Conservation (phyloP, 2,113 vertebrate species). For the Microtus ochrogaster region DNA sequence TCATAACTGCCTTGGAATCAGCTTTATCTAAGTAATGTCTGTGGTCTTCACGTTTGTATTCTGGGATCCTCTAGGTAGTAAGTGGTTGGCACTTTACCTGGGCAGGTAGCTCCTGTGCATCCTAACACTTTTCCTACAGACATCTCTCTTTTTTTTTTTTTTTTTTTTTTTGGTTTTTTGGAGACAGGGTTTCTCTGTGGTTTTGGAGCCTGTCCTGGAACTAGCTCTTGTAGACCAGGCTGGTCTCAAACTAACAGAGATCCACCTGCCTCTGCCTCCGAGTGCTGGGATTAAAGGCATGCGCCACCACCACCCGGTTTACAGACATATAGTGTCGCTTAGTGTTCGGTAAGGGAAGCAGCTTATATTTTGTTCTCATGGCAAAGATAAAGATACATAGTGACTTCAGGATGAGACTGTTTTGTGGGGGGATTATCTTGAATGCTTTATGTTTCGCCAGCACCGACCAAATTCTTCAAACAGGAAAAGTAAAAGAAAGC, state of each 20-base stretch:
- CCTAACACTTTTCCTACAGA: neutral
- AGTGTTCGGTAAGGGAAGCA: neutral
- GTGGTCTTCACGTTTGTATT: conserved; percentile 65
- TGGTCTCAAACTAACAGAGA: no score
- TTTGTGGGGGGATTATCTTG: conserved; percentile 26
- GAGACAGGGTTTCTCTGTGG: no score
- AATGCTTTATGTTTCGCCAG: conserved; percentile 31
- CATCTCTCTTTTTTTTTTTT: no score
- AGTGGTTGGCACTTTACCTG: conserved; percentile 17
- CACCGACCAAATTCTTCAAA: conserved; percentile 60
- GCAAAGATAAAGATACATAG: neutral
- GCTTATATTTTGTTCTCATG: conserved; percentile 16
- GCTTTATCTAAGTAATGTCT: conserved; percentile 68
- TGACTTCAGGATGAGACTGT: conserved; percentile 21
- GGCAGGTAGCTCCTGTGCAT: conserved; percentile 37
- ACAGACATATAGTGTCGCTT: neutral
- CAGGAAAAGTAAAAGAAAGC: neutral
- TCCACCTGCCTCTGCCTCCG: no score
- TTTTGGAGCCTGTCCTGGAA: no score
- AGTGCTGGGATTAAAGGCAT: no score
- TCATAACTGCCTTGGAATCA: conserved; percentile 74
- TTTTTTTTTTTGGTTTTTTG: no score
- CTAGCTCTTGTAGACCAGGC: no score
- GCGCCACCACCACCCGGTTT: no score
- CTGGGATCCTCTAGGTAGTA: conserved; percentile 40